Conservation (phyloP, 2,888 invertebrate species). For the Dendrolimus pini region DNA sequence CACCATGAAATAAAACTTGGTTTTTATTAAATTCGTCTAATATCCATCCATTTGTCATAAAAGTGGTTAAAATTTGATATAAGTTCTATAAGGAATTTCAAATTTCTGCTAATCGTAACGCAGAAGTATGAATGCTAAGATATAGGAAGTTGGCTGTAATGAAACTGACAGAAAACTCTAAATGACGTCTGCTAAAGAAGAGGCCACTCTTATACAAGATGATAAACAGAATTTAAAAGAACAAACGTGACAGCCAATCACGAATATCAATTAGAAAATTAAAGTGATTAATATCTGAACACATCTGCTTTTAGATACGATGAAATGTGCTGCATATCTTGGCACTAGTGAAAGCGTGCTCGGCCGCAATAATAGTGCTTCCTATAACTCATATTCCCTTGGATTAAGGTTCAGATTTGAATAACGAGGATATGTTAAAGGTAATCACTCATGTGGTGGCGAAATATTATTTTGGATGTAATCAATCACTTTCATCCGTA, state of each 20-base stretch:
- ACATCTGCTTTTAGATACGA: background rate
- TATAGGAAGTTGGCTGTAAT: too few species aligned
- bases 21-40: too few species aligned
- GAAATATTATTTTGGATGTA: conserved; percentile 5
- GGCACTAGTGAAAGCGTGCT: background rate
- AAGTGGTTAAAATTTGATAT: too few species aligned
- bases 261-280: background rate
- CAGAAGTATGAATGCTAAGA: too few species aligned
- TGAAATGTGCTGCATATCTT: background rate
- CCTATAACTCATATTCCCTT: background rate
- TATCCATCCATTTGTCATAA: too few species aligned
- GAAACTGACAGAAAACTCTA: too few species aligned
- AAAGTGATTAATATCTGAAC: background rate
- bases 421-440: background rate
- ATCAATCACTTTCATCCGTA: conserved; percentile 6
- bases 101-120: too few species aligned
- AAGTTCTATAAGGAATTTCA: too few species aligned
- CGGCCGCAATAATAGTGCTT: background rate
- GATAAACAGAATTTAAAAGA: background rate
- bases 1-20: too few species aligned
- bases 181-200: background rate
- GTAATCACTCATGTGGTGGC: conserved; percentile 1
- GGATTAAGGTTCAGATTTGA: background rate
- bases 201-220: background rate
- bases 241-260: background rate